Percentiles rank a stretch among this genome's conserved stretches.
Conservation (phyloP, 2,888 invertebrate species). For the Celastrina argiolus region DNA sequence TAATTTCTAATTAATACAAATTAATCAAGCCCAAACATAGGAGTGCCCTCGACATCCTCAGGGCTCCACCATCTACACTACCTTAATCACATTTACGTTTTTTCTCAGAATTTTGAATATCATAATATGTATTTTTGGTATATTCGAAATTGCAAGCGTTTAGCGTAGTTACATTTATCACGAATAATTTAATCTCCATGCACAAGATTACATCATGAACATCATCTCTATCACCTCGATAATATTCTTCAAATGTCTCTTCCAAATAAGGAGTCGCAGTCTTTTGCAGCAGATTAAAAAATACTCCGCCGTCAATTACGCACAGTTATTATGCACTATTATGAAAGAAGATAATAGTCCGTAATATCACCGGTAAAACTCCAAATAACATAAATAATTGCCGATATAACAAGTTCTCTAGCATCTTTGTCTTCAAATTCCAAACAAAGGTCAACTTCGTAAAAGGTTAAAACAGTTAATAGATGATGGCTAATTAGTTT, state of each 20-base stretch:
- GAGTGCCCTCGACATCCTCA: too few relatives aligned
- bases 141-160: background rate
- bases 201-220: background rate
- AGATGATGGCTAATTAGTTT: background rate
- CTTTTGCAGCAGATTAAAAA: background rate
- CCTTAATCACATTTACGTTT: too few relatives aligned
- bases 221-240: background rate
- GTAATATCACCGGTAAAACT: slow-evolving; percentile 1
- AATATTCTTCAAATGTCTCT: background rate
- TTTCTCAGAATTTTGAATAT: background rate
- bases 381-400: background rate
- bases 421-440: slow-evolving; percentile 10
- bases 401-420: background rate
- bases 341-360: background rate
- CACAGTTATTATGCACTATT: background rate
- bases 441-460: background rate
- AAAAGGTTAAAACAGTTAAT: background rate
- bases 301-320: background rate
- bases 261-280: background rate
- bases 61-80: too few relatives aligned
- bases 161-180: background rate
- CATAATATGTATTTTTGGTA: background rate
- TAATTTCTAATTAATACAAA: too few relatives aligned
- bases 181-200: background rate
- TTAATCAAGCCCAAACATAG: too few relatives aligned